phyloP scores from a whole-genome alignment of 2,888 invertebrate species.

The Sesia bembeciformis region DNA sequence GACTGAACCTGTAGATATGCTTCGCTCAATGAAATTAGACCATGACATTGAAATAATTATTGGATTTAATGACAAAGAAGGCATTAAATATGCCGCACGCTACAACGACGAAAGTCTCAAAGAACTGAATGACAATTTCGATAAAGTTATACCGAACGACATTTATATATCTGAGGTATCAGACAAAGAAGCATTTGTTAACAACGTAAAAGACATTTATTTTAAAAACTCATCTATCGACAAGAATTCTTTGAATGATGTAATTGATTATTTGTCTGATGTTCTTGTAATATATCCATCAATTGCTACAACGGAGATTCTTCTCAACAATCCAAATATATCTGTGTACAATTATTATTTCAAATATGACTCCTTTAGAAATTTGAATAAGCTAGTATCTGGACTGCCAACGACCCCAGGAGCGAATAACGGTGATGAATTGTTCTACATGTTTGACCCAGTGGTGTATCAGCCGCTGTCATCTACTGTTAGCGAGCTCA shows the following conservation, averaged over 20 bases:
- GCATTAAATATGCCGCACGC: conserved; percentile 19
- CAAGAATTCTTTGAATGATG: conserved; percentile 5
- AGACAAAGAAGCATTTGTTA: conserved; percentile 12
- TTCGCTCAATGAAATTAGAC: conserved; percentile 9
- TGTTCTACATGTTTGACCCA: conserved; percentile 12
- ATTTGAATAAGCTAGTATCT: conserved; percentile 11
- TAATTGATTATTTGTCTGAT: conserved; percentile 30
- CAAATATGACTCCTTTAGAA: conserved; percentile 18
- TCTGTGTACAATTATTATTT: conserved; percentile 39
- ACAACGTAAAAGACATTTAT: conserved; percentile 18
- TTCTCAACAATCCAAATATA: conserved; percentile 22
- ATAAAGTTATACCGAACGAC: not conserved
- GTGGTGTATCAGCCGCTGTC: conserved; percentile 26
- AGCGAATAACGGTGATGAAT: conserved; percentile 28
- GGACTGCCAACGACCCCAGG: conserved; percentile 13
- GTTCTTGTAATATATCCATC: conserved; percentile 17
- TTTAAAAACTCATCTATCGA: conserved; percentile 15
- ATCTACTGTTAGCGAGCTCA: conserved; percentile 7
- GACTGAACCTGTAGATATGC: conserved; percentile 13
- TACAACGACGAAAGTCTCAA: conserved; percentile 25
- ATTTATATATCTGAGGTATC: conserved; percentile 15
- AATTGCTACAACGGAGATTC: conserved; percentile 18
- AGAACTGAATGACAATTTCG: conserved; percentile 25
- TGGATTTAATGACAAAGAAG: conserved; percentile 30
- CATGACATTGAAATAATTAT: conserved; percentile 17